Percentiles rank a stretch among this genome's conserved stretches.
These are phyloP conservation scores for Yoshiicerus persimilis DNA, from an alignment of 1,140 invertebrate genomes.

Conservation along the genomic window DNA sequence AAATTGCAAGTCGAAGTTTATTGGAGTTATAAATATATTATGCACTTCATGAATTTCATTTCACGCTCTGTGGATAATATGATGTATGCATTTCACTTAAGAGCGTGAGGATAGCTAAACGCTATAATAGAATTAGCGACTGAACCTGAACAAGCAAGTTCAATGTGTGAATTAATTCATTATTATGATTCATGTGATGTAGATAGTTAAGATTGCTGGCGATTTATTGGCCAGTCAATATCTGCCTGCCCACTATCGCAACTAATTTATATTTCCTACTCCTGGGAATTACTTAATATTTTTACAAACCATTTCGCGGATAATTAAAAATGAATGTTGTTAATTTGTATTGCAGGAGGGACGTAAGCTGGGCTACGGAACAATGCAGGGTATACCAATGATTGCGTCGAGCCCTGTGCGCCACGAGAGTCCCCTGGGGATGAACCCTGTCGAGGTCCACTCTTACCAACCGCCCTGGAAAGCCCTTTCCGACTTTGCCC, in stretches of 20 bases:
- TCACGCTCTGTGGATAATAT: neutral
- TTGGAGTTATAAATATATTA: neutral
- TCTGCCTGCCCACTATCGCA: neutral
- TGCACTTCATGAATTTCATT: neutral
- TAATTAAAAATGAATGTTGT: neutral
- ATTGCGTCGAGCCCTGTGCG: conserved; percentile 92
- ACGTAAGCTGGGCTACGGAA: conserved; percentile 83
- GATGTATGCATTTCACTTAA: neutral
- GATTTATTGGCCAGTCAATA: no score
- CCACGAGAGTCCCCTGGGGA: conserved; percentile 83
- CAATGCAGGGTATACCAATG: conserved; percentile 94
- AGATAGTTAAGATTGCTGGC: neutral
- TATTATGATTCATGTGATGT: neutral
- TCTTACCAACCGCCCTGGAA: conserved; percentile 98
- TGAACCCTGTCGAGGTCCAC: conserved; percentile 86
- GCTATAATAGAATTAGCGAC: no score
- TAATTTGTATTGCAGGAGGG: conserved; percentile 70
- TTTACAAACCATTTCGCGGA: no score
- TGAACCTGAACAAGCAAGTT: neutral
- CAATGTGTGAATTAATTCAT: neutral
- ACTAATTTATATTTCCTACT: neutral
- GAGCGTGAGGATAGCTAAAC: no score
- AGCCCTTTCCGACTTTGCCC: conserved; percentile 89
- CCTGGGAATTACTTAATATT: neutral
- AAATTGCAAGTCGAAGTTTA: no score